phyloP scores from a whole-genome alignment of 2,888 invertebrate species.

The Cerceris rybyensis region DNA sequence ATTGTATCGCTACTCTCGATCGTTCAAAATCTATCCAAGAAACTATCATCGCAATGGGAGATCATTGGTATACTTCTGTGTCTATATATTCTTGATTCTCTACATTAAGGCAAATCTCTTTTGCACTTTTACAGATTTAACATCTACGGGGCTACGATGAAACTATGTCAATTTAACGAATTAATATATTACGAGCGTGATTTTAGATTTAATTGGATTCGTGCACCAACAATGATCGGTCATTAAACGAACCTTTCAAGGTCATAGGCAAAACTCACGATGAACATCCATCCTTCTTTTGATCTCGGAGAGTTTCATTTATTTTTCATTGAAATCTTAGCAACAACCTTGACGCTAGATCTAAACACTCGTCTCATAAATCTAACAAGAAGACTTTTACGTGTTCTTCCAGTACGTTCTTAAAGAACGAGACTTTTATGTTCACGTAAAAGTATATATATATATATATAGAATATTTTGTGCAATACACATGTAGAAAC shows the following conservation, averaged over 20 bases:
- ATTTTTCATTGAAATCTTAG: neutral
- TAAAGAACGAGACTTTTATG: neutral
- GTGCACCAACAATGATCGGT: neutral
- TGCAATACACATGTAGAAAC: conserved; percentile 56
- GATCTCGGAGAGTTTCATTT: neutral
- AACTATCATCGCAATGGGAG: neutral
- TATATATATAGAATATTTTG: conserved; percentile 59
- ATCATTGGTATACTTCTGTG: neutral
- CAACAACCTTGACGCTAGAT: neutral
- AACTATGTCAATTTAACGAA: conserved; percentile 10
- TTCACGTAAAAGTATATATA: neutral
- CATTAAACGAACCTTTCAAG: neutral
- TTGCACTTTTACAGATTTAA: conserved; percentile 44
- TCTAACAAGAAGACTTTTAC: neutral
- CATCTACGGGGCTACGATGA: conserved; percentile 8
- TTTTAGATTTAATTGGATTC: neutral
- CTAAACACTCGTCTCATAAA: neutral
- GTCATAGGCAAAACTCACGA: neutral
- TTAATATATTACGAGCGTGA: neutral
- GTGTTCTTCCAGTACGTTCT: neutral
- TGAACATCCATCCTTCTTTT: neutral
- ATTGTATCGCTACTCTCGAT: neutral
- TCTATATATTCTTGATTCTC: conserved; percentile 19
- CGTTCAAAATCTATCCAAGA: neutral
- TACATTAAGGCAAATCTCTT: conserved; percentile 52